Evolutionary conservation across 2,888 invertebrate genomes (phyloP), one percentile per base, ranked within the genome.

Genomic region (Tetramorium bicarinatum): DNA sequence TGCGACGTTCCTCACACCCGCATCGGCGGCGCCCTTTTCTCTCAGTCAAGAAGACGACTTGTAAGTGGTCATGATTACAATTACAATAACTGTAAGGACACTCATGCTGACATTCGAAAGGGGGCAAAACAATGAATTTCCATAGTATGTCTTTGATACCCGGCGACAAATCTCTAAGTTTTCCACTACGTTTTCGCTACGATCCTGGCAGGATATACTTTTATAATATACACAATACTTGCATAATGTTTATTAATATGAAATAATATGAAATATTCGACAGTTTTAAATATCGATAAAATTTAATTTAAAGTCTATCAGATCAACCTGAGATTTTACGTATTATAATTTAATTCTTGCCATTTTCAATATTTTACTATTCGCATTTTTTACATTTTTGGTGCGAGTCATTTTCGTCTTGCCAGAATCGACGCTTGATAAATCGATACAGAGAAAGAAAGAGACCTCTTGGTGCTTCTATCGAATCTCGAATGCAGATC

Each of bases 111-210:
- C 91, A 90, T 87, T 83, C 85, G 90, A 82, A 72, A 44, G 83
- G 83, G 74, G 69, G 87, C 88, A 91, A 92, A 92, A 92, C 92
- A 92, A 92, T 92, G 92, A 92, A 92, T 91, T 92, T 87, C 84
- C 92, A 92, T 92, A 92, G 79, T 92, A 91, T 89, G 90, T 92
- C 84, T 91, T 85, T 79, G 84, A 91, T 90, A 91, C 89, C 88
- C 85, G 85, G 87, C 87, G 87, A 87, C 87, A 88, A 88, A 88
- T 87, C 72, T 88, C 90, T 91, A 88, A 79, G 79, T 87, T n/a
- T n/a, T n/a, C n/a, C n/a, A n/a, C n/a, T n/a, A n/a, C n/a, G n/a
- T n/a, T n/a, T n/a, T n/a, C 11, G 76, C 82, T 25, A 34, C 88
- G 84, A 85, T 85, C 56, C 84, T 86, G 88, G 84, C 87, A 84